Percentiles rank a stretch among this genome's conserved stretches.
phyloP scores from a whole-genome alignment of 2,888 invertebrate species.

The Barypeithes pellucidus region DNA sequence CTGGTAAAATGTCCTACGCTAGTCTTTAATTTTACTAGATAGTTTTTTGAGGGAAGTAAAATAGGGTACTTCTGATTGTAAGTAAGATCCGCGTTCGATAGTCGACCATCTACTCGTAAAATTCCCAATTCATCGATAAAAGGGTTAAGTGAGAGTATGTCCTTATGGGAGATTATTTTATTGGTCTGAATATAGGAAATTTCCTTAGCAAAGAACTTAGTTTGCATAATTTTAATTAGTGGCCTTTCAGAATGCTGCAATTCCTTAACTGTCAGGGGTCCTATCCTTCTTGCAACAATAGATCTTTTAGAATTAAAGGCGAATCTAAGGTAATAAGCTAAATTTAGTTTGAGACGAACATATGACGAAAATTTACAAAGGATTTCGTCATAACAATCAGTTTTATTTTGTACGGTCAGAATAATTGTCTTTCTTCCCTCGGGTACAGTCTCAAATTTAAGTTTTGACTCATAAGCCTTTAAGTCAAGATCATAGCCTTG shows the following conservation, averaged over 20 bases:
- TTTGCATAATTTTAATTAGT: constrained; percentile 37
- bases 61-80: constrained; percentile 48
- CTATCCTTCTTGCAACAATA: not conserved
- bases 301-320: constrained; percentile 6
- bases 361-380: constrained; percentile 10
- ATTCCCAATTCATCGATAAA: constrained; percentile 40
- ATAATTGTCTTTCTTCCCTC: not conserved
- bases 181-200: constrained; percentile 34
- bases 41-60: constrained; percentile 45
- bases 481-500: not conserved
- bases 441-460: not conserved
- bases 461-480: not conserved
- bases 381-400: not conserved
- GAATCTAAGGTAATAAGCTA: constrained; percentile 27
- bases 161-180: constrained; percentile 31
- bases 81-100: constrained; percentile 36
- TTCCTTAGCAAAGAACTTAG: constrained; percentile 30
- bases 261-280: constrained; percentile 28
- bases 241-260: constrained; percentile 4
- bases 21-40: constrained; percentile 34
- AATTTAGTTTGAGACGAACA: constrained; percentile 3
- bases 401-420: not conserved
- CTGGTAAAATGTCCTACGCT: constrained; percentile 11
- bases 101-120: constrained; percentile 49
- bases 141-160: constrained; percentile 41